Conservation (phyloP, 2,113 vertebrate genomes). For the Puntigrus tetrazona region DNA sequence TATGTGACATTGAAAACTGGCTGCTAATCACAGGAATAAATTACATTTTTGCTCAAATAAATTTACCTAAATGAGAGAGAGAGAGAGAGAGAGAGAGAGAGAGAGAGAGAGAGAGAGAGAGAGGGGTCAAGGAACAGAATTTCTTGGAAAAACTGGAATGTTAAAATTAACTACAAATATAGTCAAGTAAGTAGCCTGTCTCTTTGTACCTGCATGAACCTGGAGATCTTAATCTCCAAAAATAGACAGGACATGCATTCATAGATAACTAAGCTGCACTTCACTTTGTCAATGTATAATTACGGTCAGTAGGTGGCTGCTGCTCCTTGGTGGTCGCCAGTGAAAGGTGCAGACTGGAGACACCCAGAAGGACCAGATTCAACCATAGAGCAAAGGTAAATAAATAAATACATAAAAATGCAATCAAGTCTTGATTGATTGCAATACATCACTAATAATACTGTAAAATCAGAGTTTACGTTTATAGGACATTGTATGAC, state of each 20-base stretch:
- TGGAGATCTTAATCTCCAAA: background rate
- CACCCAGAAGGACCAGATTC: conserved; percentile 90
- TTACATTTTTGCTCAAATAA: too few species aligned
- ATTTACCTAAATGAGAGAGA: too few species aligned
- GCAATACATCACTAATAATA: background rate
- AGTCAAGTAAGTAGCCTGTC: too few species aligned
- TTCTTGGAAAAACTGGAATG: too few species aligned
- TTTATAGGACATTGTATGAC: background rate
- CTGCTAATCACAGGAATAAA: too few species aligned
- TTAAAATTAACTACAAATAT: too few species aligned
- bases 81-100: too few species aligned
- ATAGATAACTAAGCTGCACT: background rate
- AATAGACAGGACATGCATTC: background rate
- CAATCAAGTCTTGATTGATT: too few species aligned
- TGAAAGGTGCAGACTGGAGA: conserved; percentile 91
- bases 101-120: too few species aligned
- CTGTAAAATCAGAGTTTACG: too few species aligned
- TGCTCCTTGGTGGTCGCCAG: conserved; percentile 98
- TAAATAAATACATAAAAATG: background rate
- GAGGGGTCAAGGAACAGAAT: background rate
- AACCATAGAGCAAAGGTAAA: conserved; percentile 77
- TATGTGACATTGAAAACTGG: too few species aligned
- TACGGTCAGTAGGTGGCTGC: conserved; percentile 84
- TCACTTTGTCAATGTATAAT: background rate
- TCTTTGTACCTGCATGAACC: too few species aligned